Evolutionary conservation across 2,888 invertebrate species (phyloP).

Genomic region (Drosophila anomalata): DNA sequence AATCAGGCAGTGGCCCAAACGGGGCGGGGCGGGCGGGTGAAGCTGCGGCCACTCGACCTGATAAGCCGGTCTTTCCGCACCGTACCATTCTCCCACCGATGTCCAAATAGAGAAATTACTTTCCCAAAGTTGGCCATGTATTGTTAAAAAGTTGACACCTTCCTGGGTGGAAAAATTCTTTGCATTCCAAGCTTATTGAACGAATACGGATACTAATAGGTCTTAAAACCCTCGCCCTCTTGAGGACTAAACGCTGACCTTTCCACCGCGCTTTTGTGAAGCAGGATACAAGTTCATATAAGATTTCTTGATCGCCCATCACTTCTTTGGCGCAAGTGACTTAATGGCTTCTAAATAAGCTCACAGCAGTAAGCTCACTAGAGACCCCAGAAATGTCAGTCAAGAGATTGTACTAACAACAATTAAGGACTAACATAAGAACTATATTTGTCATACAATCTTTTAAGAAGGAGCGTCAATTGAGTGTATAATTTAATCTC

Average conservation of each 20-base stretch:
- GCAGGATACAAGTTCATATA: constrained; percentile 45
- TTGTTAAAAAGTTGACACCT: too few species aligned
- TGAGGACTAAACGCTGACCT: constrained; percentile 14
- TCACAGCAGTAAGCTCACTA: not conserved
- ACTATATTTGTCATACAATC: not conserved
- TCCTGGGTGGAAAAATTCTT: too few species aligned
- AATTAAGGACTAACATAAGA: too few species aligned
- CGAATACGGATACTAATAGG: not conserved
- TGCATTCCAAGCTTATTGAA: too few species aligned
- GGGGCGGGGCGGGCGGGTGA: not conserved
- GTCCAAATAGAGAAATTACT: not conserved
- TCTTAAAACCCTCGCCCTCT: not conserved
- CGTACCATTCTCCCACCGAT: not conserved
- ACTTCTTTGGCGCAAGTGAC: not conserved
- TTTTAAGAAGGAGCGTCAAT: constrained; percentile 22
- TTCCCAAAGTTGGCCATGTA: not conserved
- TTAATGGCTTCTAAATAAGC: not conserved
- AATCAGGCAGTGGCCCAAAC: constrained; percentile 55
- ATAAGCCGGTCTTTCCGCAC: constrained; percentile 9
- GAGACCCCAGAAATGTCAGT: too few species aligned
- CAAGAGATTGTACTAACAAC: too few species aligned
- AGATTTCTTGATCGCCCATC: constrained; percentile 1
- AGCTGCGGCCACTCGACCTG: constrained; percentile 14
- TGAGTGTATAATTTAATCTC: constrained; percentile 2
- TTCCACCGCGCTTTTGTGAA: not conserved